Evolutionary conservation across 64 coral and sea anemone genomes (phyloP), one percentile per base, ranked within the genome.

Genomic region (Montipora foliosa): DNA sequence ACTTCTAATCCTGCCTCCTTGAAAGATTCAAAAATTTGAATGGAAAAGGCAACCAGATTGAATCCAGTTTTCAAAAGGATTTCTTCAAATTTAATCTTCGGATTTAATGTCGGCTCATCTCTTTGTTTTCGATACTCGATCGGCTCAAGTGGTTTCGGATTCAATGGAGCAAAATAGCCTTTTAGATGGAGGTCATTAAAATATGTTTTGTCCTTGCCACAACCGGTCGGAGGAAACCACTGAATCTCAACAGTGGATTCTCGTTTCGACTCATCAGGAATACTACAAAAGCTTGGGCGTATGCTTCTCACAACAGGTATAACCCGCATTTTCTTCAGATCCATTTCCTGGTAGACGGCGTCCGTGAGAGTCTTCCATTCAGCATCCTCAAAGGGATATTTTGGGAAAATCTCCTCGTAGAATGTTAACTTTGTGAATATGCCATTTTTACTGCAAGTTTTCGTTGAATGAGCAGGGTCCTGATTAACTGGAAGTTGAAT

Each of bases 201-300:
- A 52, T 90, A 95, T 7, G 75, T 59, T 19, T 79, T 24, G 8
- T 79, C 61, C 4, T 74, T 80, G 2, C 79, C 72, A 44, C 77
- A 1, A 14, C 74, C 88, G 4, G 70, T 85, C 48, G 93, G 88
- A 14, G 93, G 79, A 19, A 95, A 75, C 93, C 93, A 90, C 14
- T 44, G 29, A 15, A 82, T 1, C 5, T 67, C 11, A 8, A 45
- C 57, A 45, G 2, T 13, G 2, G 14, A 24, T 3, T 10, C 29
- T 47, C 4, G 2, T 14, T 2, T 44, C 14, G 16, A 49, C 15
- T 19, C 46, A 2, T 78, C 49, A 78, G 47, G 13, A 49, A 0
- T 13, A 13, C 45, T 46, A 0, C 76, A 3, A 48, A 46, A 78
- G 46, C 45, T 6, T 78, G 2, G 1, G 0, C 20, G 9, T 1